Conservation (phyloP, 2,797 vertebrate species). For the Podarcis lilfordi region DNA sequence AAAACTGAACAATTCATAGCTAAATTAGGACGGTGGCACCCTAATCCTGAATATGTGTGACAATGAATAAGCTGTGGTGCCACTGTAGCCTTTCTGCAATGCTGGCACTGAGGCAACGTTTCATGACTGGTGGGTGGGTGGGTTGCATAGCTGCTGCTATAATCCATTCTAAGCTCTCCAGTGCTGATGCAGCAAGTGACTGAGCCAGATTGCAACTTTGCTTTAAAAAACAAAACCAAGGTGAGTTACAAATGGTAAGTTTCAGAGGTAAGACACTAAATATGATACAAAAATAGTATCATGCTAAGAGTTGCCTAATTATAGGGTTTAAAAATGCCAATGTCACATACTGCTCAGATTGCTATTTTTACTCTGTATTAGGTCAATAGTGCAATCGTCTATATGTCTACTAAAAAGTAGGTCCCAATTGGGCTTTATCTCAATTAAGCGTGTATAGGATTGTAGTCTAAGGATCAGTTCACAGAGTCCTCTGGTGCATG, state of each 20-base stretch:
- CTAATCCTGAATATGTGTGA: neutral
- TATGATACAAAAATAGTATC: neutral
- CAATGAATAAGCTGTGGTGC: neutral
- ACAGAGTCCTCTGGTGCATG: neutral
- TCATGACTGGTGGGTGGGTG: neutral
- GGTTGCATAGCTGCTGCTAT: neutral
- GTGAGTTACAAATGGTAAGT: neutral
- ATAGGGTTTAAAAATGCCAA: accelerated
- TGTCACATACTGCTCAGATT: neutral
- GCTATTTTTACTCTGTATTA: neutral
- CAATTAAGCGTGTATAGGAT: neutral
- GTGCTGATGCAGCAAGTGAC: neutral
- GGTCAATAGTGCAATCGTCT: neutral
- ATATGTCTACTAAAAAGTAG: neutral
- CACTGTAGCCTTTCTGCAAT: neutral
- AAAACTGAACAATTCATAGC: neutral
- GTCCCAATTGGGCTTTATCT: neutral
- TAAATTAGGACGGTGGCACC: neutral
- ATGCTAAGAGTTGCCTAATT: neutral
- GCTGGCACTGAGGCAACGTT: neutral
- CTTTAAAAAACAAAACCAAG: neutral
- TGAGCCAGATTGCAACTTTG: neutral
- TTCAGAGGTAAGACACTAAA: neutral
- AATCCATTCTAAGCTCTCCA: neutral
- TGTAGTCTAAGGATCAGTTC: neutral